Percentiles rank a stretch among this genome's conserved stretches.
phyloP scores from a whole-genome alignment of 2,797 vertebrate species.

The Lacerta agilis region DNA sequence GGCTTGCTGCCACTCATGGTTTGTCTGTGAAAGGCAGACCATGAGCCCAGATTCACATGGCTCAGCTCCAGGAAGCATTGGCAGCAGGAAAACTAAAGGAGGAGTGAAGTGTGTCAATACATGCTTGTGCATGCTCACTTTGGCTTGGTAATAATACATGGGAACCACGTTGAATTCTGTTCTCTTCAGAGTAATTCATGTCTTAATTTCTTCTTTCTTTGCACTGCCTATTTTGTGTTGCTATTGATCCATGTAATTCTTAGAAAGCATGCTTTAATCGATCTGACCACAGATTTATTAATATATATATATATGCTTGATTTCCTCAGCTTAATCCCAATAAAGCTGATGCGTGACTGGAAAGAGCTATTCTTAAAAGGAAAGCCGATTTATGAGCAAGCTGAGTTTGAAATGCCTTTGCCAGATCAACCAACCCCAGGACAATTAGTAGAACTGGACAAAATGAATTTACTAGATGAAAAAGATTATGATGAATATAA shows the following conservation, averaged over 20 bases:
- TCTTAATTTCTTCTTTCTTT: neutral
- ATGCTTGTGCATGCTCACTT: too few relatives aligned
- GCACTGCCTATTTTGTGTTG: neutral
- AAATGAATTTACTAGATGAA: slow-evolving; percentile 85
- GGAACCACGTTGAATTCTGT: neutral
- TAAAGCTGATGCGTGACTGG: slow-evolving; percentile 88
- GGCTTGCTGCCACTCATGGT: too few relatives aligned
- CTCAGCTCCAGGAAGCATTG: too few relatives aligned
- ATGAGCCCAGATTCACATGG: too few relatives aligned
- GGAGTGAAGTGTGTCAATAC: too few relatives aligned
- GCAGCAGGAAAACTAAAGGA: too few relatives aligned
- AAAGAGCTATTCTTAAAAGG: slow-evolving; percentile 87
- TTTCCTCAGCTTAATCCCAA: slow-evolving; percentile 85
- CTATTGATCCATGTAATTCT: neutral
- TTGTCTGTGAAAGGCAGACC: too few relatives aligned
- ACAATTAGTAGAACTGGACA: slow-evolving; percentile 80
- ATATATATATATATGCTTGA: neutral
- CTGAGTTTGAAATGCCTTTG: slow-evolving; percentile 56
- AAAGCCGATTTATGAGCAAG: slow-evolving; percentile 85
- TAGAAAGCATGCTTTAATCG: neutral
- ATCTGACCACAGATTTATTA: neutral
- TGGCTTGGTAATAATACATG: too few relatives aligned
- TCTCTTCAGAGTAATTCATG: neutral
- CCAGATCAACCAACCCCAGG: slow-evolving; percentile 63
- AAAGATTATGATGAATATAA: slow-evolving; percentile 91